Conservation (phyloP, 2,797 vertebrate species). For the Morus bassanus region DNA sequence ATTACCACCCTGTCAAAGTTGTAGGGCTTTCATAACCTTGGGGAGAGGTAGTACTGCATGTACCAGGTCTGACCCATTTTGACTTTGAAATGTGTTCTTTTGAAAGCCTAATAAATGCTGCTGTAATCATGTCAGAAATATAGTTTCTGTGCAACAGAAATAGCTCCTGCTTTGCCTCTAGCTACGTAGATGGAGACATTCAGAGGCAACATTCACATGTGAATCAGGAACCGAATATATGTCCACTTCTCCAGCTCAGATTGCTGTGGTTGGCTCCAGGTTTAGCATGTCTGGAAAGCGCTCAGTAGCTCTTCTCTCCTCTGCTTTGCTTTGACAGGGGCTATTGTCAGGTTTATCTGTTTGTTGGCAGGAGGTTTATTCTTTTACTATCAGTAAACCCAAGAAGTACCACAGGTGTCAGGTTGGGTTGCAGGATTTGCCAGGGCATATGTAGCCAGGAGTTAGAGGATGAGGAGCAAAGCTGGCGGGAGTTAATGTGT, state of each 20-base stretch:
- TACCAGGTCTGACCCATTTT: neutral
- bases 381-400: neutral
- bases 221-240: neutral
- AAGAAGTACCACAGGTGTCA: neutral
- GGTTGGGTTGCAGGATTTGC: neutral
- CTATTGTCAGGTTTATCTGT: neutral
- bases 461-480: neutral
- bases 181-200: neutral
- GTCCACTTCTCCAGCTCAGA: neutral
- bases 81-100: neutral
- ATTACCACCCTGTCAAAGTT: neutral
- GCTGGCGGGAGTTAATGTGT: neutral
- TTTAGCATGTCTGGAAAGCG: neutral
- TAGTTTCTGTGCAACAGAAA: neutral
- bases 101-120: neutral
- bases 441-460: neutral
- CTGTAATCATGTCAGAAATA: neutral
- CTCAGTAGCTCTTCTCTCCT: neutral
- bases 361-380: neutral
- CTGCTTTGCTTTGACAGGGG: neutral
- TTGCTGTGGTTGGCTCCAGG: neutral
- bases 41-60: neutral
- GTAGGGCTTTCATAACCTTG: neutral
- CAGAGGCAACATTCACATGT: neutral
- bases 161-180: neutral